Base-by-base conservation (phyloP, 2,888 invertebrate genomes). In the Pelosia muscerda region DNA sequence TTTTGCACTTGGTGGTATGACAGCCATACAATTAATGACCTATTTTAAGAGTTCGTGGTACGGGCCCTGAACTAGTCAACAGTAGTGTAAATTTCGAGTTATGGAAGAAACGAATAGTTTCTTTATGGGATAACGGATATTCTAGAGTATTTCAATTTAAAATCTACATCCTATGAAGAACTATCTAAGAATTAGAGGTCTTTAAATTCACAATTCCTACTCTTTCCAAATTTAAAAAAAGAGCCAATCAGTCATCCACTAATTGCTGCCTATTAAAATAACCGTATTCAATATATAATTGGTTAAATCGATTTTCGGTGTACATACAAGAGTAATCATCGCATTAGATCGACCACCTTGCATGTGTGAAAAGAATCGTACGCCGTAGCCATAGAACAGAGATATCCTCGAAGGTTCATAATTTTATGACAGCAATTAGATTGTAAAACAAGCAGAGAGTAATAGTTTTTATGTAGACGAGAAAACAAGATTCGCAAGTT, bases 211-310 rank as follows among this genome's bases (percentile, higher is more conserved):
- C 22, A n/a, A n/a, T n/a, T n/a, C n/a, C n/a, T n/a, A n/a, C n/a
- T n/a, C n/a, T n/a, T n/a, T n/a, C n/a, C n/a, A n/a, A n/a, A n/a
- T n/a, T n/a, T n/a, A n/a, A n/a, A 31, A 19, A 49, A n/a, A 23
- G 53, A 61, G 2, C 26, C 28, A 62, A 53, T 28, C 26, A 22
- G 23, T n/a, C 10, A 4, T 26, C 15, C 22, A 62, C n/a, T 62
- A 53, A 53, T 62, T 53, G 19, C 62, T 4, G 22, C 8, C 56
- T 8, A 53, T 53, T 22, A 62, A 62, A 22, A 28, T 15, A 53
- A 62, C 62, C 62, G 28, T 62, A 28, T 26, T 61, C 22, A 53
- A 62, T 62, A 22, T 42, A 13, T 53, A 62, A 62, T 49, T 22
- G 28, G 34, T 31, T 63, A 4, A 63, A 22, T 31, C 31, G 53